These are phyloP conservation scores for Meloidogyne hapla DNA, from an alignment of 1,140 invertebrate species.

Conservation along the genomic window DNA sequence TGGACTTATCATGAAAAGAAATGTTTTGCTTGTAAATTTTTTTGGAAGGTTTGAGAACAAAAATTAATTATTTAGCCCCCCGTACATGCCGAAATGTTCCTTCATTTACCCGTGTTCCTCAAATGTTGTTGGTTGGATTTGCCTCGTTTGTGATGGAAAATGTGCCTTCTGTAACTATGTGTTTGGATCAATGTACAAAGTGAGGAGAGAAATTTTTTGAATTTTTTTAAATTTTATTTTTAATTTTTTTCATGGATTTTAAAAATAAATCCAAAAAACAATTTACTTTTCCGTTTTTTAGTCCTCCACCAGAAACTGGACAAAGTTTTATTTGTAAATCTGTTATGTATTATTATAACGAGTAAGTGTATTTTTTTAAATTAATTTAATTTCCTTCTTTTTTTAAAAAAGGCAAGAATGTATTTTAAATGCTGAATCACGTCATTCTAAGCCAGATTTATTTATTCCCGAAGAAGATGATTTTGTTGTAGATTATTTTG, in stretches of 20 bases:
- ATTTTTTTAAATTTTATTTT: too few relatives aligned
- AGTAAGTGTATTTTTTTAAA: too few relatives aligned
- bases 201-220: too few relatives aligned
- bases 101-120: conserved; percentile 62
- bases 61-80: conserved; percentile 49
- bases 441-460: conserved; percentile 59
- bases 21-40: conserved; percentile 62
- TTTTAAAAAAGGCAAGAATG: conserved; percentile 52
- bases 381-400: background rate
- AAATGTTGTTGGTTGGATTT: conserved; percentile 63
- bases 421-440: conserved; percentile 62
- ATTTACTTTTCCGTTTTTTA: conserved; percentile 34
- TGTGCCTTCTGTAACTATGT: conserved; percentile 64
- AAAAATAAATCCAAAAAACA: conserved; percentile 16
- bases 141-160: conserved; percentile 65
- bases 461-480: conserved; percentile 64
- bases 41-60: conserved; percentile 11
- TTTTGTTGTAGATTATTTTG: conserved; percentile 63
- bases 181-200: conserved; percentile 64
- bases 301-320: conserved; percentile 63
- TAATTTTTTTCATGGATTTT: too few relatives aligned
- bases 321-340: conserved; percentile 64
- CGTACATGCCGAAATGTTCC: conserved; percentile 61
- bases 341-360: conserved; percentile 64
- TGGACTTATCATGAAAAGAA: conserved; percentile 64